Evolutionary conservation across 2,888 invertebrate genomes (phyloP), one percentile per base, ranked within the genome.

Genomic region (Allygus modestus): DNA sequence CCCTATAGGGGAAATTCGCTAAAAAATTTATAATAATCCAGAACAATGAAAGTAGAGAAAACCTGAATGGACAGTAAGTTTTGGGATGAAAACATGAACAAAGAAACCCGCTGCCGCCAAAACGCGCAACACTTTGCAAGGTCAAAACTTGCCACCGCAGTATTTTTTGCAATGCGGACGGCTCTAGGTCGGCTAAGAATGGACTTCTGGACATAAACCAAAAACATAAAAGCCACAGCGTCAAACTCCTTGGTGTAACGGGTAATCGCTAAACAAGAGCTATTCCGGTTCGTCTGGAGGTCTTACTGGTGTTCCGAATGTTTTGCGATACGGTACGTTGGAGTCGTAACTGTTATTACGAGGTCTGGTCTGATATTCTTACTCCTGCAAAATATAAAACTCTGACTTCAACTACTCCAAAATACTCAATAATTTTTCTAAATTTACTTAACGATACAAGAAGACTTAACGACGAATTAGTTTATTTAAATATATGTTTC

Each of bases 181-280:
- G 65, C 65, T 65, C 65, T 65, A 65, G 65, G 65, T 31, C 65
- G 65, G 28, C 65, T 65, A 65, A 65, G 65, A 65, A 65, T 65
- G 65, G 31, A 11, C 23, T 23, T 65, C 65, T 65, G 65, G 65
- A 65, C 31, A 31, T 17, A 31, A 65, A 65, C 65, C 65, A 65
- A 65, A 58, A 58, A 58, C 58, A 58, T 58, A 58, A 58, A 58
- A 23, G 58, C 58, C 58, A 23, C 65, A 4, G 65, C 65, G 65
- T 28, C 28, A 65, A 28, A 65, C 15, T 0, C 17, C 26, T 12
- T 12, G 58, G 65, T 15, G 2, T n/a, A 65, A 0, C 28, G 20
- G 31, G 15, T 26, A 65, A n/a, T 28, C 65, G n/a, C 20, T 20
- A 15, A 46, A 11, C 46, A 15, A 23, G 65, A 28, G 31, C 65